Percentiles rank a stretch among this genome's conserved stretches.
phyloP scores from a whole-genome alignment of 2,113 vertebrate species.

The Erythrocercus mccallii region DNA sequence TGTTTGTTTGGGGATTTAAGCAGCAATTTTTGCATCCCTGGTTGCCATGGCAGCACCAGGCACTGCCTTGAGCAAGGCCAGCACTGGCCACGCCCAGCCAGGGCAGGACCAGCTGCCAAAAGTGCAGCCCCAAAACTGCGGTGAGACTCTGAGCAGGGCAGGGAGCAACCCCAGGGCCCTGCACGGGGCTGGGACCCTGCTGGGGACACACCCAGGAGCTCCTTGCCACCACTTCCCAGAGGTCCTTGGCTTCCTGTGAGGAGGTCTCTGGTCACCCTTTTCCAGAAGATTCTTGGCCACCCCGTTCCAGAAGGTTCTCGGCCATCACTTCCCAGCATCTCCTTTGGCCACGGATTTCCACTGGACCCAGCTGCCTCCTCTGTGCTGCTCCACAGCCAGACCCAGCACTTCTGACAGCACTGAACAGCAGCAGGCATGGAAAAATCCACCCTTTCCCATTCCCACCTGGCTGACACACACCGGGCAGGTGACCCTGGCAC shows the following conservation, averaged over 20 bases:
- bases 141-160: neutral
- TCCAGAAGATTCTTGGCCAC: neutral
- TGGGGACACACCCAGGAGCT: neutral
- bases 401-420: accelerated
- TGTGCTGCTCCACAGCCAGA: neutral
- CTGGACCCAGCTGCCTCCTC: no score
- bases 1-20: neutral
- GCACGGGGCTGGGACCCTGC: accelerated
- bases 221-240: neutral
- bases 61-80: neutral
- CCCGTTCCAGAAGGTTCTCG: no score
- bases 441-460: accelerated
- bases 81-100: accelerated
- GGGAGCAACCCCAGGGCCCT: accelerated
- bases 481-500: accelerated
- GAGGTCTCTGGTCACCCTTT: neutral
- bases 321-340: no score
- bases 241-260: neutral
- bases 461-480: accelerated
- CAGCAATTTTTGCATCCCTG: slow-evolving; percentile 1
- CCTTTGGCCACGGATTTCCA: no score
- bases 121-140: neutral
- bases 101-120: neutral
- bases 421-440: accelerated
- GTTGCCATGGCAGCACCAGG: slow-evolving; percentile 52